Evolutionary conservation across 2,888 invertebrate genomes (phyloP).

Genomic region (Caenorhabditis angaria): DNA sequence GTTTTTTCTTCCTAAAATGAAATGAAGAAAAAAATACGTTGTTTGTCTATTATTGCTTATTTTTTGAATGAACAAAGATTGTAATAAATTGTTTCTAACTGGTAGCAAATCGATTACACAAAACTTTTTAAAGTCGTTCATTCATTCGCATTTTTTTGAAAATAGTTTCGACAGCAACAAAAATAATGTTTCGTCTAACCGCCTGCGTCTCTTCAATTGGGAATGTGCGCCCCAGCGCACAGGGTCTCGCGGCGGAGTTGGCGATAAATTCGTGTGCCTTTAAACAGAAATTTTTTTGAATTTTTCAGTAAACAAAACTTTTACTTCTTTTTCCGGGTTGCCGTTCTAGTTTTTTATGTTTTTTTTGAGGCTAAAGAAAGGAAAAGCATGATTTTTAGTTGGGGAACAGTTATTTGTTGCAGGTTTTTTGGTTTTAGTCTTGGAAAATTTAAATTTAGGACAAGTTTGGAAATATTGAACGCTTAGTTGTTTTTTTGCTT

Average conservation of each 20-base stretch:
- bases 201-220: background rate
- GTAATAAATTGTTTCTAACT: background rate
- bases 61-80: background rate
- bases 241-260: conserved; percentile 30
- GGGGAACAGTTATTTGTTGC: too few species aligned
- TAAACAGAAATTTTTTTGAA: conserved; percentile 16
- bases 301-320: conserved; percentile 11
- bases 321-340: background rate
- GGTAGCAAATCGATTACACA: background rate
- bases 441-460: background rate
- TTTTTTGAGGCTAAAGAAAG: background rate
- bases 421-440: background rate
- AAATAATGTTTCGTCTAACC: background rate
- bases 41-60: background rate
- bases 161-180: background rate
- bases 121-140: background rate
- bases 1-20: too few species aligned
- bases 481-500: background rate
- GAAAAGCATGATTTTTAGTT: background rate
- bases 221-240: conserved; percentile 18
- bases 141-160: background rate
- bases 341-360: background rate
- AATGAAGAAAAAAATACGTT: background rate
- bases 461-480: background rate
- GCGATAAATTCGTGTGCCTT: conserved; percentile 27